phyloP scores from a whole-genome alignment of 1,140 invertebrate genomes.

The Meloidogyne hapla region DNA sequence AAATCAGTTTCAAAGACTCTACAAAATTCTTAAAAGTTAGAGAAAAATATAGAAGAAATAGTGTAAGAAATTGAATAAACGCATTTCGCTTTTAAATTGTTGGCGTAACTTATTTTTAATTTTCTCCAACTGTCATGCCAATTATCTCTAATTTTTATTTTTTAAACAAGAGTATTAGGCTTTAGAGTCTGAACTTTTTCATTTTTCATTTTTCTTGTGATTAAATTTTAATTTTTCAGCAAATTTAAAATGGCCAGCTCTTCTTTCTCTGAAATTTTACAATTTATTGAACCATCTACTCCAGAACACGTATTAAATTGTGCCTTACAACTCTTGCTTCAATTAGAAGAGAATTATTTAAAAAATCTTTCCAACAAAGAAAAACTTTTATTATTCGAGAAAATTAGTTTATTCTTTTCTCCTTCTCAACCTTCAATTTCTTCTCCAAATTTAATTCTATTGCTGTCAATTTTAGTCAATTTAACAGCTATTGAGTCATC shows the following conservation, averaged over 20 bases:
- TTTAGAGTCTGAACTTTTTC: too few relatives aligned
- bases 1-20: too few relatives aligned
- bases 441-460: not conserved
- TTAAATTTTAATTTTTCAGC: too few relatives aligned
- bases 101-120: not conserved
- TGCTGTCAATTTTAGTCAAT: not conserved
- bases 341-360: not conserved
- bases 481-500: not conserved
- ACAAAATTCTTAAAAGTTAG: too few relatives aligned
- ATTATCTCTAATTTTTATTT: too few relatives aligned
- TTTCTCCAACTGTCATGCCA: not conserved
- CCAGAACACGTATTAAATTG: not conserved
- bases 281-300: not conserved
- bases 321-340: not conserved
- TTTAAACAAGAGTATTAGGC: too few relatives aligned
- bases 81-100: too few relatives aligned
- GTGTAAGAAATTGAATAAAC: too few relatives aligned
- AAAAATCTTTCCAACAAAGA: not conserved
- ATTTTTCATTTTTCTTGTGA: too few relatives aligned
- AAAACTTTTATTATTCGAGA: not conserved
- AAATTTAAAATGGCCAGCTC: too few relatives aligned
- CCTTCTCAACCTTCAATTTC: not conserved
- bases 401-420: not conserved
- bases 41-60: too few relatives aligned
- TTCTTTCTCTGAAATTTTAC: not conserved